Evolutionary conservation across 1,140 invertebrate species (phyloP), one percentile per base, ranked within the genome.

Genomic region (Cydia strobilella): DNA sequence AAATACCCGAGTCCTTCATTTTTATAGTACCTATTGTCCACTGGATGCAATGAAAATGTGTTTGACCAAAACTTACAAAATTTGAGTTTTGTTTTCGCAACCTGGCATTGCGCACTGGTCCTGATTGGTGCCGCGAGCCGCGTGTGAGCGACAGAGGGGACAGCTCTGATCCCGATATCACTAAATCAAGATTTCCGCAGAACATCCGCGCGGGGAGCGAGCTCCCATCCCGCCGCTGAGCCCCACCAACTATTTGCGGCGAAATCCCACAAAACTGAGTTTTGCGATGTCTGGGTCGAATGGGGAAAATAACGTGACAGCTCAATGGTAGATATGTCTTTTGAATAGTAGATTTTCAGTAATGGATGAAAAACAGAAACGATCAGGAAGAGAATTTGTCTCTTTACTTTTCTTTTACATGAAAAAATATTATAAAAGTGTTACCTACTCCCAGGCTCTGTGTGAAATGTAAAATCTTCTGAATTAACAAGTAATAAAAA

Each of bases 181-280:
- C 86, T 89, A 89, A 90, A 87, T 90, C 86, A 89, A 90, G 87
- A 90, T 89, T 85, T 90, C 89, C 87, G 84, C 83, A 83, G 48
- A 75, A 83, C 88, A 87, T 88, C 87, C 87, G 86, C 80, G 84
- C 84, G 80, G 82, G 83, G 81, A 73, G 10, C 71, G 75, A 76
- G 76, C 75, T 89, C 88, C 84, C 85, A 86, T 89, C 88, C 84
- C 85, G 85, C 88, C 84, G 82, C 79, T 15, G 48, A 51, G 78
- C 77, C 39, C 54, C 54, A 23, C 0, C 54, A 12, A 10, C 51
- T 54, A 18, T 48, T 48, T 48, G 54, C 54, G 18, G 54, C 20
- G 54, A 59, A 59, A 59, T 23, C 12, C 20, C 54, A 12, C 54
- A 59, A 59, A 59, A 59, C 9, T 3, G 75, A 75, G 76, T 77